Base-by-base conservation (phyloP, 2,888 invertebrate species). In the Cheilosia vulpina region DNA sequence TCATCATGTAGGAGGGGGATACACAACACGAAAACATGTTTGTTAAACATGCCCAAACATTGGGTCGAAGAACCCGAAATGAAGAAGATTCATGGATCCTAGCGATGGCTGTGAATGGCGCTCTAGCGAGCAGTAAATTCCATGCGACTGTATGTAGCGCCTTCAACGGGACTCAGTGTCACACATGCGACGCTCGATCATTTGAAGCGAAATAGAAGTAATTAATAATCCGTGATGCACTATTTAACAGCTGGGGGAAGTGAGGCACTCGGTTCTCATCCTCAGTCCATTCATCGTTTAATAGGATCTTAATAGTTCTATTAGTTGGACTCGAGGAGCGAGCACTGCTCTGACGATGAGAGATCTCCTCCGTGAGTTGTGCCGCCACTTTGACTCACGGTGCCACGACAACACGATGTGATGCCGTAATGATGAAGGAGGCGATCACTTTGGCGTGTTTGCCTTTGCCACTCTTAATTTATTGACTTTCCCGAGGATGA, bases 211-310 rank as follows among this genome's bases (percentile, higher is more conserved):
- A 87, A 87, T 81, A 81, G 87, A 78, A 76, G 78, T 87, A 87
- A 87, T 87, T 87, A 87, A 87, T 87, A 87, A 87, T 79, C 84
- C 57, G 81, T 83, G 87, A 84, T 79, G 84, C 87, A 87, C 81
- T 87, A 83, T 87, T 87, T 80, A 83, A 76, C 85, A 85, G 85
- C 85, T 85, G 85, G 80, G 79, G 76, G 76, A 85, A 80, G 69
- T 58, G 66, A 62, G 65, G 57, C 69, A 13, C 38, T 38, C 13
- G 13, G 38, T 38, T 11, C 38, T 38, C 13, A 38, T 11, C 72
- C 47, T 41, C 55, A 27, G 62, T 52, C 75, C 75, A 62, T 47
- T 47, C 47, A 47, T 62, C 76, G 62, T 62, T 85, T 85, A 85
- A 85, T 85, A 81, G 85, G 85, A 85, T 85, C 85, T 85, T 85